Conservation (phyloP, 2,113 vertebrate genomes). For the Pterophyllum scalare region DNA sequence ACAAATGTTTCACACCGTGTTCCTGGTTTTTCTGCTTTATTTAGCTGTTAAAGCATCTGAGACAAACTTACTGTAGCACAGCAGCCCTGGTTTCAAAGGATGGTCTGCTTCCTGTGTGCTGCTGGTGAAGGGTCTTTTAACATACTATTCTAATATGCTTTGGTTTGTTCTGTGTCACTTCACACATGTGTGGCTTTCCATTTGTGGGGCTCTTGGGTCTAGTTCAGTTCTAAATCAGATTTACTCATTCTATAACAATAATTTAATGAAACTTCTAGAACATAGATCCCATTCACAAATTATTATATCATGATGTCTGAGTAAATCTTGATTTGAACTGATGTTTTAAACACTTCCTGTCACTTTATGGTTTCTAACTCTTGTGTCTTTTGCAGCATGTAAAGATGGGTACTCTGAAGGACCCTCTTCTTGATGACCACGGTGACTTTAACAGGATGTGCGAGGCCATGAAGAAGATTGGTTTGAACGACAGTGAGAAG, state of each 20-base stretch:
- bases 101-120: conserved; percentile 34
- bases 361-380: background rate
- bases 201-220: background rate
- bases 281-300: background rate
- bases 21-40: conserved; percentile 20
- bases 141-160: background rate
- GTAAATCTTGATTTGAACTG: conserved; percentile 28
- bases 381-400: conserved; percentile 80
- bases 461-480: conserved; percentile 96
- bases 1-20: conserved; percentile 19
- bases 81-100: background rate
- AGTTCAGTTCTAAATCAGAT: conserved; percentile 19
- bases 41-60: background rate
- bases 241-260: background rate
- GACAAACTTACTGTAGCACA: background rate
- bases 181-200: background rate
- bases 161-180: background rate
- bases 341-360: background rate
- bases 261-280: background rate
- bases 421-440: conserved; percentile 94
- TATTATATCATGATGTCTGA: background rate
- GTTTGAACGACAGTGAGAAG: conserved; percentile 93
- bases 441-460: conserved; percentile 98
- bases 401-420: conserved; percentile 91
- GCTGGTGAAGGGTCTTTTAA: conserved; percentile 24